These are phyloP conservation scores for Lophura swinhoii DNA, from an alignment of 2,797 vertebrate species.

Conservation along the genomic window DNA sequence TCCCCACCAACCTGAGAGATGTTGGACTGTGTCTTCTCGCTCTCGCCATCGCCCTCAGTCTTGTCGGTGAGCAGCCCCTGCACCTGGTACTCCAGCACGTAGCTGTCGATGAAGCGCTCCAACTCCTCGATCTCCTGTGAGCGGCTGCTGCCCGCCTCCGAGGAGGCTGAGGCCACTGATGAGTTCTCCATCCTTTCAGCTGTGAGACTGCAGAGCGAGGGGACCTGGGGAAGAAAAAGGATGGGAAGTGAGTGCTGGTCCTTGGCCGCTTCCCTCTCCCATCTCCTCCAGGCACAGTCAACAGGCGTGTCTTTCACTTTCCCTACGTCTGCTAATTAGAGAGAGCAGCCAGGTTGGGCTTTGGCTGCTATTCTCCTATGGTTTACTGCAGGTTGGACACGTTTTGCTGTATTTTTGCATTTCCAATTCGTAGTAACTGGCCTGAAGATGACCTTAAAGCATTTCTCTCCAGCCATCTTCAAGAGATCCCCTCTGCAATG, in stretches of 20 bases:
- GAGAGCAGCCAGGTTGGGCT: not conserved
- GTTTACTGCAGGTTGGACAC: rapidly evolving
- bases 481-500: not conserved
- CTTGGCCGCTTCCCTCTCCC: not conserved
- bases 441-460: not conserved
- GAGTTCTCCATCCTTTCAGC: slow-evolving; percentile 93
- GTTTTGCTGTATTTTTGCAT: not conserved
- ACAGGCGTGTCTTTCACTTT: not conserved
- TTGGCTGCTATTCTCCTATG: too few relatives aligned
- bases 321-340: too few relatives aligned
- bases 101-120: slow-evolving; percentile 98
- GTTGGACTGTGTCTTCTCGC: slow-evolving; percentile 84
- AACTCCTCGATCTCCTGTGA: slow-evolving; percentile 98
- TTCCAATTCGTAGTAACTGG: not conserved
- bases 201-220: not conserved
- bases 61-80: slow-evolving; percentile 95
- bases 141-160: slow-evolving; percentile 94
- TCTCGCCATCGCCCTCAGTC: slow-evolving; percentile 85
- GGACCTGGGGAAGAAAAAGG: not conserved
- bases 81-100: slow-evolving; percentile 97
- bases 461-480: not conserved
- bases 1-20: slow-evolving; percentile 84
- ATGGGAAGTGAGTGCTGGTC: not conserved
- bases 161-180: slow-evolving; percentile 94
- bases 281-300: not conserved